Evolutionary conservation across 92 coral and sea anemone species (phyloP).

Genomic region (Umimayanthus kanabou): DNA sequence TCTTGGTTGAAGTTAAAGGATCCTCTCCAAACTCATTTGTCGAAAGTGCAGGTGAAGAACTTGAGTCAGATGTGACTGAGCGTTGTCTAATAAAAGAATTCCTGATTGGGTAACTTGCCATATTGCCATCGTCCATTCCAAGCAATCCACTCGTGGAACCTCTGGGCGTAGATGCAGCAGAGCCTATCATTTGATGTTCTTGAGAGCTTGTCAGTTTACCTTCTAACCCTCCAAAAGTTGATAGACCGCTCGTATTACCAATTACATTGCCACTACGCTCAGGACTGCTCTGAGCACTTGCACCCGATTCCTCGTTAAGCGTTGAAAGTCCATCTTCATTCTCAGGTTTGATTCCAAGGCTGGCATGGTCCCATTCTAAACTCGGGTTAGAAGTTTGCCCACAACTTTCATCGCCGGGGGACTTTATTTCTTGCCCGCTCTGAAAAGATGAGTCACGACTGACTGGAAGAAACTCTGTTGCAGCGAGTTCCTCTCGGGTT

Average conservation of each 20-base stretch:
- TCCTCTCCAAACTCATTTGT: background rate
- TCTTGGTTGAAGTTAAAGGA: slow-evolving; percentile 3
- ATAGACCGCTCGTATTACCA: background rate
- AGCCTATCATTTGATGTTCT: background rate
- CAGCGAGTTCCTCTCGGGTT: background rate
- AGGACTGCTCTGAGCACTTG: slow-evolving; percentile 9
- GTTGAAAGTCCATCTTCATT: slow-evolving; percentile 33
- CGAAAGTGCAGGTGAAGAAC: background rate
- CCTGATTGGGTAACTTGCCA: background rate
- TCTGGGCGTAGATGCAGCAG: background rate
- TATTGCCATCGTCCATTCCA: background rate
- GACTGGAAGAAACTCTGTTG: background rate
- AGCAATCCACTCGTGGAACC: background rate
- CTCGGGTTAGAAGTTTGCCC: slow-evolving; percentile 22
- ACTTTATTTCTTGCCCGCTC: background rate
- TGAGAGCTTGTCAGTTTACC: background rate
- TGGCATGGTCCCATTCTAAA: slow-evolving; percentile 37
- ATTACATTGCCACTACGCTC: background rate
- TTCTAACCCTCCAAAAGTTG: background rate
- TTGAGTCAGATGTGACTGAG: background rate
- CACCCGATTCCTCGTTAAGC: slow-evolving; percentile 30
- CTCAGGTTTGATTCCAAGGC: slow-evolving; percentile 19
- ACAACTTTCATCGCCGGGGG: slow-evolving; percentile 23
- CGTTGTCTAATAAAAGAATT: background rate
- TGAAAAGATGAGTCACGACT: slow-evolving; percentile 3